A percentile compares a stretch with the other conserved stretches of the same genome.
Evolutionary conservation across 2,113 vertebrate genomes (phyloP).

Genomic region (Caranx ignobilis): DNA sequence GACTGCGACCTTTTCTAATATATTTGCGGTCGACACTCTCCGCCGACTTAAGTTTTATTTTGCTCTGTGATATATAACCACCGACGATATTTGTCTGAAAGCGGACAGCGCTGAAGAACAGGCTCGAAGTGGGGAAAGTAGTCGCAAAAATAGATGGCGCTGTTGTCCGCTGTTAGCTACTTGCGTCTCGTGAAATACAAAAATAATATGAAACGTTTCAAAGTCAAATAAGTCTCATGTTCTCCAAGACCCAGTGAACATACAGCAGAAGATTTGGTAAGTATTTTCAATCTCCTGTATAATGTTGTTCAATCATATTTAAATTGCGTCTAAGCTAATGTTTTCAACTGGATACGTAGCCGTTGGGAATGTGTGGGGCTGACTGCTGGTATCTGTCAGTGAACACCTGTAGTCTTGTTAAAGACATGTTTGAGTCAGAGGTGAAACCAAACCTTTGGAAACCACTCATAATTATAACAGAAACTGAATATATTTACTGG

Average conservation of each 20-base stretch:
- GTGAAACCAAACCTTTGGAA: no score
- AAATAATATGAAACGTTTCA: background rate
- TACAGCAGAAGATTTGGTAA: constrained; percentile 10
- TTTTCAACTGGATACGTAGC: background rate
- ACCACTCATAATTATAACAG: background rate
- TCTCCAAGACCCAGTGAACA: background rate
- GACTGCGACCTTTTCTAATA: background rate
- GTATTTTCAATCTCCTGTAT: background rate
- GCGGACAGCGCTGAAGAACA: rapidly evolving
- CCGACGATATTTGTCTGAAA: rapidly evolving
- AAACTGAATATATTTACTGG: background rate
- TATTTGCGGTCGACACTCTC: background rate
- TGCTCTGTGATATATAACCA: background rate
- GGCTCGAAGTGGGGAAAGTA: background rate
- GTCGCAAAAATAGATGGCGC: constrained; percentile 40
- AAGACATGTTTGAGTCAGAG: background rate
- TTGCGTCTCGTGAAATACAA: background rate
- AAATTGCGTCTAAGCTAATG: background rate
- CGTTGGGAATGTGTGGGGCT: background rate
- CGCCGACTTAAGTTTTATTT: background rate
- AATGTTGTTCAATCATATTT: background rate
- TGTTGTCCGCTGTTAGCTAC: constrained; percentile 30
- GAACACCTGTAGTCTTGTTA: background rate
- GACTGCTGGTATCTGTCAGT: background rate
- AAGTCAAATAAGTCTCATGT: background rate